Percentiles rank a stretch among this genome's conserved stretches.
These are phyloP conservation scores for Oriolus oriolus DNA, from an alignment of 2,113 vertebrate genomes.

Conservation along the genomic window DNA sequence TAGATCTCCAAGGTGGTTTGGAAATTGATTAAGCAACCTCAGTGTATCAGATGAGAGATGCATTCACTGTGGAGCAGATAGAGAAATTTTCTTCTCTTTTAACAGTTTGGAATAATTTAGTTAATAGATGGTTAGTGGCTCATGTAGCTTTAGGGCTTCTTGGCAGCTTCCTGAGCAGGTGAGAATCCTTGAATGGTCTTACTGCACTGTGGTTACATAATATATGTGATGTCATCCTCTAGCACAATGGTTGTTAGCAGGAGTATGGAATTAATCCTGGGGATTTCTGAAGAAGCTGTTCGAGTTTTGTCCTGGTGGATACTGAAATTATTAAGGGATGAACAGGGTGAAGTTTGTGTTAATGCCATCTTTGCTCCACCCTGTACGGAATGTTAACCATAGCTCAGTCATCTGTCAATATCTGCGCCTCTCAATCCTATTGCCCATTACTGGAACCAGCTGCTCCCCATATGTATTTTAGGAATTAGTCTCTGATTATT, in stretches of 20 bases:
- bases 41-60: not conserved
- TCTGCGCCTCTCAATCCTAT: not conserved
- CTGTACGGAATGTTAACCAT: not conserved
- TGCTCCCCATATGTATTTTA: not conserved
- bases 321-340: not conserved
- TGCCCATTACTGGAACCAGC: not conserved
- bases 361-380: not conserved
- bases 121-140: not conserved
- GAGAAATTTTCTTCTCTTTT: not conserved
- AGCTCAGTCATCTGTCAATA: not conserved
- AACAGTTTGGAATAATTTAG: not conserved
- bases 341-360: not conserved
- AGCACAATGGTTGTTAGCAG: not conserved
- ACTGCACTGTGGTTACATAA: not conserved
- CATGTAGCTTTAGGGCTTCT: not conserved
- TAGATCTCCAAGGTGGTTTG: not conserved
- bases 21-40: not conserved
- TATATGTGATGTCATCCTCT: not conserved
- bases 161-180: not conserved
- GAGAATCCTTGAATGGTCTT: not conserved
- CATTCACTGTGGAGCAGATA: not conserved
- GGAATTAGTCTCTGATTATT: constrained; percentile 60
- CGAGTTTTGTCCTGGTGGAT: not conserved
- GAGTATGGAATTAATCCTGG: not conserved
- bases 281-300: not conserved